A percentile compares a stretch with the other conserved stretches of the same genome.
These are phyloP conservation scores for Hecatera dysodea DNA, from an alignment of 2,888 invertebrate genomes.

Conservation along the genomic window DNA sequence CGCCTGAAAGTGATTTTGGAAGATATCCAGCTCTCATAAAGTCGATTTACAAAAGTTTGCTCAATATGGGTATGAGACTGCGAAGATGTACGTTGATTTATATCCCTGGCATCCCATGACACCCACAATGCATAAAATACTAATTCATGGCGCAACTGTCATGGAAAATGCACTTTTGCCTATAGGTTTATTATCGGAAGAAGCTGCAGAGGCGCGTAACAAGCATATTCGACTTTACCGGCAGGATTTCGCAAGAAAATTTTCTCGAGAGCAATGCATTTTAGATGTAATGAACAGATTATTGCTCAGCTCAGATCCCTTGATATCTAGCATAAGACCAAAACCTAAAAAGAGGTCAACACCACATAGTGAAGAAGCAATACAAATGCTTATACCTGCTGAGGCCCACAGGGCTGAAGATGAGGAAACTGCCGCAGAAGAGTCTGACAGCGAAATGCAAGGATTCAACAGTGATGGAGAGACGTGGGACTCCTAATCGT, in stretches of 20 bases:
- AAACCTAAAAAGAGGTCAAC: conserved; percentile 4
- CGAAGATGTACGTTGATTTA: conserved; percentile 14
- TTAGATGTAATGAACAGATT: too few relatives aligned
- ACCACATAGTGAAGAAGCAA: conserved; percentile 14
- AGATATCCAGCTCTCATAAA: conserved; percentile 23
- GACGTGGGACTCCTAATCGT: neutral
- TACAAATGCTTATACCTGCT: conserved; percentile 15
- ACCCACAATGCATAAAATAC: too few relatives aligned
- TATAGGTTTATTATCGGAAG: too few relatives aligned
- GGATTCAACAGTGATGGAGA: neutral
- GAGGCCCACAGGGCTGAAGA: conserved; percentile 7
- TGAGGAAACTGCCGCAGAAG: neutral
- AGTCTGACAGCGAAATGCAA: neutral
- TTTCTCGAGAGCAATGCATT: too few relatives aligned
- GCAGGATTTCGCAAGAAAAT: neutral
- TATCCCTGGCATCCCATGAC: conserved; percentile 28
- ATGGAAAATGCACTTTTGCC: too few relatives aligned
- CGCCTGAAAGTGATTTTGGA: conserved; percentile 36
- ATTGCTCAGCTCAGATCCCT: too few relatives aligned
- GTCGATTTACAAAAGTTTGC: conserved; percentile 17
- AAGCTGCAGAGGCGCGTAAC: too few relatives aligned
- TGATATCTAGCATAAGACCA: conserved; percentile 2
- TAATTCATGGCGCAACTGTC: too few relatives aligned
- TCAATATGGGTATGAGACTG: conserved; percentile 24
- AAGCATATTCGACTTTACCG: conserved; percentile 1